Conservation (phyloP, 2,888 invertebrate species). For the Lasioglossum calceatum region DNA sequence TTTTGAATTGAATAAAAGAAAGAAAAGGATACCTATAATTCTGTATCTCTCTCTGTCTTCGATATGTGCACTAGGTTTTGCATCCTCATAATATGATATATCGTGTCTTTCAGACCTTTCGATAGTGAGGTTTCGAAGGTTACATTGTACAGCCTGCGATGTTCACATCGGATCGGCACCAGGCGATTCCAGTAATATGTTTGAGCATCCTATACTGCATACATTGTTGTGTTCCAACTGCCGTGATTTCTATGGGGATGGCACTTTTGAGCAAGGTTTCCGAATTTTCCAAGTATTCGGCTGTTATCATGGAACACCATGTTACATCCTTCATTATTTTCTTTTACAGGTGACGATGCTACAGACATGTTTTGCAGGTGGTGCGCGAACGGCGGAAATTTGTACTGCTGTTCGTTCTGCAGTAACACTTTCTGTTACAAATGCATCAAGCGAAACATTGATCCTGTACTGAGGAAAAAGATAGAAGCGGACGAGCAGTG, state of each 20-base stretch:
- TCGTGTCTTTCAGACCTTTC: conserved; percentile 86
- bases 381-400: conserved; percentile 93
- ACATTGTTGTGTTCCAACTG: conserved; percentile 90
- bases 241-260: conserved; percentile 92
- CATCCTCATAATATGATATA: background rate
- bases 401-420: conserved; percentile 92
- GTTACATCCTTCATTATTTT: background rate
- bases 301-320: background rate
- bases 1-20: background rate
- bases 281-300: background rate
- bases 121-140: conserved; percentile 86
- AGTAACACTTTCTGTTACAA: conserved; percentile 86
- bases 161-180: conserved; percentile 90
- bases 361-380: conserved; percentile 93
- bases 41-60: background rate
- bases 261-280: conserved; percentile 90
- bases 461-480: conserved; percentile 88
- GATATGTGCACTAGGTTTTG: background rate
- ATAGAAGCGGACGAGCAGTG: conserved; percentile 92
- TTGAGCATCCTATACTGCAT: conserved; percentile 90
- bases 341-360: conserved; percentile 88
- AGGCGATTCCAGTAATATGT: conserved; percentile 87
- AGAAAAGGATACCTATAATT: background rate
- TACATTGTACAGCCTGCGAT: conserved; percentile 92
- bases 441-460: conserved; percentile 91